phyloP scores from a whole-genome alignment of 2,113 vertebrate genomes.

The Semicossyphus pulcher region DNA sequence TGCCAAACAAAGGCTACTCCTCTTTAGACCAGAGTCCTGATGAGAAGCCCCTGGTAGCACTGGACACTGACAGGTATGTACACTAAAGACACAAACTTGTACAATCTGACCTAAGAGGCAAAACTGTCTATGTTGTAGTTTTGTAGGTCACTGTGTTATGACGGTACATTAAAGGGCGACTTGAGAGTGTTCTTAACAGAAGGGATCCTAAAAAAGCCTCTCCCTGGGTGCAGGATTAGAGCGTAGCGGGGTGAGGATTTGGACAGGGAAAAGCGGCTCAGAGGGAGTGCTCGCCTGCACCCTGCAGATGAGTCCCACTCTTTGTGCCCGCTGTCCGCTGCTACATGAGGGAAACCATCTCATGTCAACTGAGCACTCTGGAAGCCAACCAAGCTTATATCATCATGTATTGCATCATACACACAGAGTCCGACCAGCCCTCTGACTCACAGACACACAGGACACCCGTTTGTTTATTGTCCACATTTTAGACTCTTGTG shows the following conservation, averaged over 20 bases:
- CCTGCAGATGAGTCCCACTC: slow-evolving; percentile 49
- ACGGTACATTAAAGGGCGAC: slow-evolving; percentile 55
- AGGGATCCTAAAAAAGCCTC: slow-evolving; percentile 65
- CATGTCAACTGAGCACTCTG: slow-evolving; percentile 26
- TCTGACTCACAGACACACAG: slow-evolving; percentile 24
- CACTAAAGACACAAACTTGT: not conserved
- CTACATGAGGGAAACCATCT: slow-evolving; percentile 13
- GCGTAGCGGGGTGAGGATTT: slow-evolving; percentile 71
- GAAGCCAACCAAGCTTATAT: slow-evolving; percentile 37
- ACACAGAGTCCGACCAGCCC: slow-evolving; percentile 27
- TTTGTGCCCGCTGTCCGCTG: slow-evolving; percentile 16
- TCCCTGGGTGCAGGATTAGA: slow-evolving; percentile 67
- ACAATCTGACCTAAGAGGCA: not conserved
- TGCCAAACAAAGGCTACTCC: slow-evolving; percentile 98
- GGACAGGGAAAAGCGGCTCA: slow-evolving; percentile 64
- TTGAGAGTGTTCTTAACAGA: slow-evolving; percentile 62
- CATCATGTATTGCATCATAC: slow-evolving; percentile 48
- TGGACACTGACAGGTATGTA: slow-evolving; percentile 98
- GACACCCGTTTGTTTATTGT: slow-evolving; percentile 48
- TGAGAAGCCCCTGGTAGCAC: slow-evolving; percentile 96
- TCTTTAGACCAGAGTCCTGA: slow-evolving; percentile 98
- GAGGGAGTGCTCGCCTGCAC: slow-evolving; percentile 23
- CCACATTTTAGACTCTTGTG: slow-evolving; percentile 23
- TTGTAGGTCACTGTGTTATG: slow-evolving; percentile 11
- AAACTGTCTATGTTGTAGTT: slow-evolving; percentile 3